Percentiles rank a stretch among this genome's conserved stretches.
Conservation (phyloP, 2,797 vertebrate genomes). For the Delichon dasypus region DNA sequence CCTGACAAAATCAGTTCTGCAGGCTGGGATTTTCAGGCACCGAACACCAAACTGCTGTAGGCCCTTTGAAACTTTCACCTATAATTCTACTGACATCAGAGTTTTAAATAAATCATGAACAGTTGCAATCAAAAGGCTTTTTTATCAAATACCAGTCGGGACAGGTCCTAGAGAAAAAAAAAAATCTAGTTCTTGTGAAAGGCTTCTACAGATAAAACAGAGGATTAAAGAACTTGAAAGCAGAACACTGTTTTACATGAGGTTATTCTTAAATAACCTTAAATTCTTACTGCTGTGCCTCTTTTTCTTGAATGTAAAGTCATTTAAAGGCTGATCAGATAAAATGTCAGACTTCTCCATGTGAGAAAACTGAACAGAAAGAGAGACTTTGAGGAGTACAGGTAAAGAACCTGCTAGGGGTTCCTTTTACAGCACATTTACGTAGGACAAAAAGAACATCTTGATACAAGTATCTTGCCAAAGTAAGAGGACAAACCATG, state of each 20-base stretch:
- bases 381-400: slow-evolving; percentile 22
- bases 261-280: slow-evolving; percentile 21
- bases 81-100: slow-evolving; percentile 14
- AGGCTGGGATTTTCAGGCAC: slow-evolving; percentile 8
- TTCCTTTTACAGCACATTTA: slow-evolving; percentile 25
- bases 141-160: slow-evolving; percentile 43
- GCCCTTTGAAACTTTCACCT: slow-evolving; percentile 37
- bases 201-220: neutral
- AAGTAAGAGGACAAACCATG: neutral
- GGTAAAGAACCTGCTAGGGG: slow-evolving; percentile 15
- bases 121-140: slow-evolving; percentile 52
- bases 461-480: neutral
- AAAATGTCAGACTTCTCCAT: slow-evolving; percentile 47
- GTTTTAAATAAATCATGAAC: slow-evolving; percentile 48
- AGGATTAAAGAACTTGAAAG: slow-evolving; percentile 63
- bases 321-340: slow-evolving; percentile 58
- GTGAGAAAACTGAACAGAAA: slow-evolving; percentile 44
- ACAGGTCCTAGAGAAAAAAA: slow-evolving; percentile 48
- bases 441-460: slow-evolving; percentile 17
- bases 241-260: slow-evolving; percentile 48
- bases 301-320: slow-evolving; percentile 43
- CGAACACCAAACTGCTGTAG: slow-evolving; percentile 2
- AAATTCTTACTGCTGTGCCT: slow-evolving; percentile 23
- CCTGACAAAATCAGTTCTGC: neutral
- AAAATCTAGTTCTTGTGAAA: slow-evolving; percentile 38